These are phyloP conservation scores for Orbicella faveolata DNA, from an alignment of 64 coral and sea anemone species.

Conservation along the genomic window DNA sequence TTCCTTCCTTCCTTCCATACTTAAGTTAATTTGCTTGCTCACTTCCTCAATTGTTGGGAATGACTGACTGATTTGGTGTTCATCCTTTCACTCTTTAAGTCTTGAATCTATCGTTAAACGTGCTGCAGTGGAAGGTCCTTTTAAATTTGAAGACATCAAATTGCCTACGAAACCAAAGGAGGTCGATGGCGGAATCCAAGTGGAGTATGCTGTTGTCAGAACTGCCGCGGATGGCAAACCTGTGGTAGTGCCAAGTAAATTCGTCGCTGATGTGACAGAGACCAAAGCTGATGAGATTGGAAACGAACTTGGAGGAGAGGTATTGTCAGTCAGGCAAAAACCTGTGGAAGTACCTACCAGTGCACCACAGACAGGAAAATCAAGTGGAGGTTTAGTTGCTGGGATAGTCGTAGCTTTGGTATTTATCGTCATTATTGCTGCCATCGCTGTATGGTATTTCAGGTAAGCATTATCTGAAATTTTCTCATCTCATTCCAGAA, in stretches of 20 bases:
- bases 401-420: neutral
- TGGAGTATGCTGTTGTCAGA: conserved; percentile 19
- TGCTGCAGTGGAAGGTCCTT: neutral
- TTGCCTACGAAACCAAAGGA: neutral
- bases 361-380: neutral
- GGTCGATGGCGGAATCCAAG: neutral
- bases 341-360: neutral
- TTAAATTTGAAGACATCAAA: conserved; percentile 3
- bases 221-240: neutral
- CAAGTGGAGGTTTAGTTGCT: conserved; percentile 4
- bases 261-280: neutral
- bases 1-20: no score
- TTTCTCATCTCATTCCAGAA: no score
- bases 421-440: neutral
- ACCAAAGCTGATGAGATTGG: neutral
- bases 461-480: neutral
- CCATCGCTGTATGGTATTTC: conserved; percentile 15
- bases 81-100: neutral
- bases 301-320: neutral
- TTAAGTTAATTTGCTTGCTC: neutral
- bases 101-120: neutral
- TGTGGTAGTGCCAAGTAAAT: neutral
- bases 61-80: neutral
- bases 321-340: neutral
- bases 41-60: neutral